Conservation (phyloP, 37 sponge, comb jelly and placozoan genomes). For the Eunapius fragilis region DNA sequence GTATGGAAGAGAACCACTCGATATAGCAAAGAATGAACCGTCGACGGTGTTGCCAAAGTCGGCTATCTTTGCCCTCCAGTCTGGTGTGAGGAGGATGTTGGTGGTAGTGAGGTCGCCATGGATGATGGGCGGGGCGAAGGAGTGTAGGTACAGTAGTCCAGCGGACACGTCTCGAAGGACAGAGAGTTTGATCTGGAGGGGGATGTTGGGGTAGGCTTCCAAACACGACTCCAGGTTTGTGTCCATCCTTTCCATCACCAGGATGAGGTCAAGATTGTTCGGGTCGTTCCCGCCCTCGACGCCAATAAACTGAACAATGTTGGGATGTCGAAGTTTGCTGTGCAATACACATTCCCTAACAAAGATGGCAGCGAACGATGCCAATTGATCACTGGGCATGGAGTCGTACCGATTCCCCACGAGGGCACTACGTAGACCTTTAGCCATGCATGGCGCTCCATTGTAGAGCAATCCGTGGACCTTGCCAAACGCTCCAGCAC, state of each 20-base stretch:
- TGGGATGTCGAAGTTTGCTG: background rate
- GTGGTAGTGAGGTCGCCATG: slow-evolving; percentile 23
- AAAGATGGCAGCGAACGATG: background rate
- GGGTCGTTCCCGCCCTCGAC: background rate
- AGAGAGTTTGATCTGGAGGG: slow-evolving; percentile 6
- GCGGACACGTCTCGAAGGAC: slow-evolving; percentile 32
- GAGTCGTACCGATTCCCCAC: too few species aligned
- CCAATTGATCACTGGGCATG: too few species aligned
- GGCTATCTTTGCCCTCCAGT: slow-evolving; percentile 24
- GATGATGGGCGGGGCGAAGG: slow-evolving; percentile 16
- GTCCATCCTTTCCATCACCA: slow-evolving; percentile 2
- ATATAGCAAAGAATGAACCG: background rate
- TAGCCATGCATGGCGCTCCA: too few species aligned
- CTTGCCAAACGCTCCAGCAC: too few species aligned
- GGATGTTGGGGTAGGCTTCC: slow-evolving; percentile 1
- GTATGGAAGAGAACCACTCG: slow-evolving; percentile 9
- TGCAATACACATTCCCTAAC: background rate
- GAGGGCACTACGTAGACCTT: too few species aligned
- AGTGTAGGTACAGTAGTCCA: slow-evolving; percentile 35
- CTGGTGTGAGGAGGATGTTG: slow-evolving; percentile 18
- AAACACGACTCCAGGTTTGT: background rate
- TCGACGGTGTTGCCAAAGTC: slow-evolving; percentile 6
- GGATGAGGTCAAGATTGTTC: background rate
- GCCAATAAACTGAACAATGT: slow-evolving; percentile 4
- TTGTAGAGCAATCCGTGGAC: too few species aligned